Base-by-base conservation (phyloP, 2,888 invertebrate genomes). In the Zootermopsis nevadensis region DNA sequence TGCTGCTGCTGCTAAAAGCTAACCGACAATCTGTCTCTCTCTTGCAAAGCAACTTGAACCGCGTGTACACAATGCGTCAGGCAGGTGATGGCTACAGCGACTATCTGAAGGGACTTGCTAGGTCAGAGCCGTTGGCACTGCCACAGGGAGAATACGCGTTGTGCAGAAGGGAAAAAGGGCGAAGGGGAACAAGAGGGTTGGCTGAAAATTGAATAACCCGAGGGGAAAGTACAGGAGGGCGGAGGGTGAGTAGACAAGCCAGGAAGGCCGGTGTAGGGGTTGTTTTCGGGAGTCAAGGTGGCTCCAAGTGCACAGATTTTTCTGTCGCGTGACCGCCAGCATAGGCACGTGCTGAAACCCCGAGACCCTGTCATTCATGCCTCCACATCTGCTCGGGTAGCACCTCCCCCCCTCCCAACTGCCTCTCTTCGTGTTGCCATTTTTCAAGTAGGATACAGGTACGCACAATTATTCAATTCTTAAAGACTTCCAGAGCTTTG, bases 1-100 rank as follows among this genome's bases (percentile, higher is more conserved):
- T 33, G 66, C 77, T 42, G 42, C 33, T 76, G 38, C 27, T 76
- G 48, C 72, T 81, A 81, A 76, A 82, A 81, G 80, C 84, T 82
- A 84, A 84, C 84, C 84, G 84, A 84, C 84, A 82, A 84, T 82
- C 84, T 60, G 80, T 69, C 69, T 74, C 74, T 38, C 35, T 27
- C 74, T 79, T 55, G 55, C 82, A 84, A 80, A 83, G 82, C 82
- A 72, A 72, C 81, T 74, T 55, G 79, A 80, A 77, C 79, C 80
- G 82, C 80, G 35, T 77, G 81, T 67, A 83, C 81, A 81, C 81
- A 77, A 66, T 67, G 22, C 33, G 33, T 33, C 24, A 80, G 81
- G 83, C 83, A 83, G 83, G 83, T 83, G 83, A 83, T 81, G 83
- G 60, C 79, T 48, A 33, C 67, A 15, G 27, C 48, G 77, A 66